These are phyloP conservation scores for Watsonalla binaria DNA, from an alignment of 2,888 invertebrate species.

Conservation along the genomic window DNA sequence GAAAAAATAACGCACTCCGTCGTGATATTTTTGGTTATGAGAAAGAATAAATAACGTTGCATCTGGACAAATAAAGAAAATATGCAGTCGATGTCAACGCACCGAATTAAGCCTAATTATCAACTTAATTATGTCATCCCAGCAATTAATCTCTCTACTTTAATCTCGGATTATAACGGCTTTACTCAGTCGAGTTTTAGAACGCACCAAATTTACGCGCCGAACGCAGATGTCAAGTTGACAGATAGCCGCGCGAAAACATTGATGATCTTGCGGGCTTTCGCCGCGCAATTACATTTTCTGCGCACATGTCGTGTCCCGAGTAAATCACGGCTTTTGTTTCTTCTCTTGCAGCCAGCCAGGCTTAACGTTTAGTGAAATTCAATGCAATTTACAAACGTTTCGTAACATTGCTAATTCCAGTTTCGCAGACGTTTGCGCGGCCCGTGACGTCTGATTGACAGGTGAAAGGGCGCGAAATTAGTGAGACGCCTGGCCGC, in stretches of 20 bases:
- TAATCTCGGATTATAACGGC: conserved; percentile 28
- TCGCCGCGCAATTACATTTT: conserved; percentile 39
- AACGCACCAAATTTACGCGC: conserved; percentile 34
- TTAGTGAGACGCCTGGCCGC: conserved; percentile 47
- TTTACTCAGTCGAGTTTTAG: conserved; percentile 16
- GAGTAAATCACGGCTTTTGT: conserved; percentile 52
- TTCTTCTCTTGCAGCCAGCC: conserved; percentile 33
- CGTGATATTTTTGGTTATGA: too few relatives aligned
- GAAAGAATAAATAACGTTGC: not conserved
- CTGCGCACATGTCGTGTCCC: conserved; percentile 30
- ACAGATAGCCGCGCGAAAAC: conserved; percentile 58
- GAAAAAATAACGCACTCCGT: too few relatives aligned
- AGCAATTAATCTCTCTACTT: conserved; percentile 45
- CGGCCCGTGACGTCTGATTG: conserved; percentile 63
- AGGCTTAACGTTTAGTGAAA: conserved; percentile 29
- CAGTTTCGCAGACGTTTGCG: conserved; percentile 38
- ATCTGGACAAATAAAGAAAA: too few relatives aligned
- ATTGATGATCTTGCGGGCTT: conserved; percentile 41
- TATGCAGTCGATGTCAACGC: not conserved
- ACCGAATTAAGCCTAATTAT: conserved; percentile 40
- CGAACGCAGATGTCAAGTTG: conserved; percentile 43
- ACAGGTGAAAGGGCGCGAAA: conserved; percentile 75
- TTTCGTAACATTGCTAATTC: conserved; percentile 46
- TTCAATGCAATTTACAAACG: conserved; percentile 50
- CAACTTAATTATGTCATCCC: conserved; percentile 45